Percentiles rank a stretch among this genome's conserved stretches.
phyloP scores from a whole-genome alignment of 2,888 invertebrate species.

The Anthrax anthrax region DNA sequence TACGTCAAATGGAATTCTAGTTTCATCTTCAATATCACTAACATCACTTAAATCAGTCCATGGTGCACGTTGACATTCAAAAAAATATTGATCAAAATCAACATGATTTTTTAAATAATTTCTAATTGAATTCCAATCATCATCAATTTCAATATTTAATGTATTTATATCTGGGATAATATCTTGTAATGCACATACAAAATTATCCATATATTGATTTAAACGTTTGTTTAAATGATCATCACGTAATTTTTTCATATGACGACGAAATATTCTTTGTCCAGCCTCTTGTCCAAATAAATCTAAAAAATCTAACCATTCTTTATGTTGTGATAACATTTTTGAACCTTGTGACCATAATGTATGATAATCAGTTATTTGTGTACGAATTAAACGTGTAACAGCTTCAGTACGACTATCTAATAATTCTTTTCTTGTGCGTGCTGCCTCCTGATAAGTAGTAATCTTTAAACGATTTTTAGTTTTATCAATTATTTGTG shows the following conservation, averaged over 20 bases:
- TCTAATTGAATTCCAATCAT: slow-evolving; percentile 80
- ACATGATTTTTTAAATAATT: slow-evolving; percentile 77
- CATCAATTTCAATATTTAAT: slow-evolving; percentile 40
- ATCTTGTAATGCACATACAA: slow-evolving; percentile 62
- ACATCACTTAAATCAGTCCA: slow-evolving; percentile 60
- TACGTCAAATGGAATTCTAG: slow-evolving; percentile 83
- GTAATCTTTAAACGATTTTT: slow-evolving; percentile 52
- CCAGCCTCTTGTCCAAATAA: slow-evolving; percentile 79
- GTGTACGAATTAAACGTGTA: slow-evolving; percentile 69
- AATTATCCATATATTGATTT: slow-evolving; percentile 59
- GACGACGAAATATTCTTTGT: slow-evolving; percentile 59
- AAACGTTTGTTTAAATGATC: slow-evolving; percentile 64
- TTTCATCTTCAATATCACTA: slow-evolving; percentile 45
- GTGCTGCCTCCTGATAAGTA: slow-evolving; percentile 70
- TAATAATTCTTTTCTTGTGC: slow-evolving; percentile 71
- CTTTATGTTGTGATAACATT: slow-evolving; percentile 72
- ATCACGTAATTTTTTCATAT: slow-evolving; percentile 67
- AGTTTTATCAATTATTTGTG: slow-evolving; percentile 83
- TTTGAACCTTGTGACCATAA: slow-evolving; percentile 79
- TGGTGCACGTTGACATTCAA: slow-evolving; percentile 62
- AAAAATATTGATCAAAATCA: slow-evolving; percentile 88
- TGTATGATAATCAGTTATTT: slow-evolving; percentile 69
- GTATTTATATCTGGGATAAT: slow-evolving; percentile 62
- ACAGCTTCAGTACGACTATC: slow-evolving; percentile 86
- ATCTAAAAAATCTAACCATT: slow-evolving; percentile 79